These are phyloP conservation scores for Coracias cyanogaster DNA, from an alignment of 2,797 vertebrate genomes.

Conservation along the genomic window DNA sequence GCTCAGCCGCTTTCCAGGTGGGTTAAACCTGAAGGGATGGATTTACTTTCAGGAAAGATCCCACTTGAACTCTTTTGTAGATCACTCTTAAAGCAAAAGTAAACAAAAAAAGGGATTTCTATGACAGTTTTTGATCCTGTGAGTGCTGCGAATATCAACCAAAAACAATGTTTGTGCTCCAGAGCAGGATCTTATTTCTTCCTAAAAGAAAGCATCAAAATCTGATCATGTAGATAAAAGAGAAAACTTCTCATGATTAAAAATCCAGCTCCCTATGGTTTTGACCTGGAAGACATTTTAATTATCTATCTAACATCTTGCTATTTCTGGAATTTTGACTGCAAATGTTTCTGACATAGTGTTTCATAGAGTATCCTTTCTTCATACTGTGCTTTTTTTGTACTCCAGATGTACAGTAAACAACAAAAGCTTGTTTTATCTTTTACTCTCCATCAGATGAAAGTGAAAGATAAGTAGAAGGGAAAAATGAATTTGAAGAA, in stretches of 20 bases:
- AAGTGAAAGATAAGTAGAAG: conserved; percentile 41
- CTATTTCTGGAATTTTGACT: conserved; percentile 81
- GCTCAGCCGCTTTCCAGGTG: conserved; percentile 34
- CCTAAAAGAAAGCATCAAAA: conserved; percentile 74
- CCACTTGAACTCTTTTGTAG: conserved; percentile 10
- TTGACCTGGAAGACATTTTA: conserved; percentile 81
- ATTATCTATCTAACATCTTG: conserved; percentile 82
- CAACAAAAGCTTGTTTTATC: conserved; percentile 78
- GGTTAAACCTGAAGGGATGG: background rate
- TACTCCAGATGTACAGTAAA: conserved; percentile 78
- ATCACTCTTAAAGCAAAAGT: background rate
- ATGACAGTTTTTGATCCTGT: background rate
- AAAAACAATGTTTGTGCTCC: conserved; percentile 42
- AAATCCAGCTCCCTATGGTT: conserved; percentile 75
- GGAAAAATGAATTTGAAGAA: conserved; percentile 49
- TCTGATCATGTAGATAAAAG: conserved; percentile 77
- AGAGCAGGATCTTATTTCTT: conserved; percentile 64
- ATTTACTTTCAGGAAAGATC: background rate
- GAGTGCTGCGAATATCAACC: conserved; percentile 28
- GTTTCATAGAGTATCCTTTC: conserved; percentile 77
- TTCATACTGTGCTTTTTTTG: conserved; percentile 72
- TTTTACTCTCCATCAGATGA: conserved; percentile 74
- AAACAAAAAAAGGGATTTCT: conserved; percentile 29
- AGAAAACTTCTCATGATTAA: conserved; percentile 79
- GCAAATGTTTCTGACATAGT: conserved; percentile 76